Base-by-base conservation (phyloP, 2,888 invertebrate genomes). In the Onchidella celtica region DNA sequence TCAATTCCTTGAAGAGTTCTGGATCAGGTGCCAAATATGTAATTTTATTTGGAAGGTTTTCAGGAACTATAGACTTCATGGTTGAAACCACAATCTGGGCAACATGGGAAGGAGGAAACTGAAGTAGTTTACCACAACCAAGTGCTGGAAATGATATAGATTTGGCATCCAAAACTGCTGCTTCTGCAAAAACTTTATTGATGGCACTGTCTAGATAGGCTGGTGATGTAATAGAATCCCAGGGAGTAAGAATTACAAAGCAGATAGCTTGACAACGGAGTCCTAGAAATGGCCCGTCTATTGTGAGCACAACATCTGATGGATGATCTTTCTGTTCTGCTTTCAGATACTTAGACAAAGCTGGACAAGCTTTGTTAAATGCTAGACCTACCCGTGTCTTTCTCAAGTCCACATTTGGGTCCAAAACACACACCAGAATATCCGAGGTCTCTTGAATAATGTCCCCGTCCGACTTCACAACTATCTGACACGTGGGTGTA, bases 361-460 rank as follows among this genome's bases (percentile, higher is more conserved):
- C 32, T 36, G 61, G 79, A 57, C 70, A 79, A 3, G 29, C 38
- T 36, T 75, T 82, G 6, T 63, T 40, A 65, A 82, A 74, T 27
- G 82, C 61, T 24, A 38, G 55, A 32, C 79, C 82, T 21, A 82
- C 75, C 3, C 78, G 61, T 17, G 82, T 82, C 47, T 70, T 75
- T 27, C 63, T 61, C 40, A 82, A 32, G 47, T 82, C 73, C n/a
- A 75, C n/a, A 27, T 75, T 63, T n/a, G 61, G 57, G 17, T 38
- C 75, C 34, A 79, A 36, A 21, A 82, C 70, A 65, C 70, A 70
- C 24, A 82, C 82, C 27, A 82, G 47, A 14, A 78, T 55, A 38
- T 82, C 82, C 57, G 78, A 78, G 2, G 36, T 2, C 21, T 78
- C 78, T 61, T 29, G 38, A 11, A 38, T 36, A 24, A 78, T 61